These are phyloP conservation scores for Rana temporaria DNA, from an alignment of 2,113 vertebrate species.

Conservation along the genomic window DNA sequence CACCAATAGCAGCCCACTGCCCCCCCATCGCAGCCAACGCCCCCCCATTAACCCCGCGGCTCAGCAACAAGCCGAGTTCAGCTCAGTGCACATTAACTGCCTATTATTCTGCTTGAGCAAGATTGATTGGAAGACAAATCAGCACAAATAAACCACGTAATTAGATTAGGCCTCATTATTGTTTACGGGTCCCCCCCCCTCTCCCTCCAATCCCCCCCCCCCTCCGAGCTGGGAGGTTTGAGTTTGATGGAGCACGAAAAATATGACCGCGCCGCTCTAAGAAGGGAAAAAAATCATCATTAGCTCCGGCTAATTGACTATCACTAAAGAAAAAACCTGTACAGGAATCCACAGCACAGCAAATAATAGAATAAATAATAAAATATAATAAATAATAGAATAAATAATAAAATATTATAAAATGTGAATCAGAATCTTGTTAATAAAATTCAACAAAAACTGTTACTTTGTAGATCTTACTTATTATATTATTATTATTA, in stretches of 20 bases:
- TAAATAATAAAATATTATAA: no score
- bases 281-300: no score
- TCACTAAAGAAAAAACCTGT: no score
- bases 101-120: slow-evolving; percentile 85
- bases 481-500: no score
- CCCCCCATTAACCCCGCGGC: slow-evolving; percentile 71
- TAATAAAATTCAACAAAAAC: no score
- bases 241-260: background rate
- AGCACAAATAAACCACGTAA: slow-evolving; percentile 98
- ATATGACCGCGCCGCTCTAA: background rate
- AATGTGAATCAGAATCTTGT: no score
- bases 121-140: slow-evolving; percentile 98
- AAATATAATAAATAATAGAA: no score
- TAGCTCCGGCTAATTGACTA: no score
- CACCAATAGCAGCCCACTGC: slow-evolving; percentile 13
- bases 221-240: slow-evolving; percentile 12
- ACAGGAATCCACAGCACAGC: no score
- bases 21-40: slow-evolving; percentile 53
- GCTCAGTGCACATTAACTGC: slow-evolving; percentile 78
- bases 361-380: no score
- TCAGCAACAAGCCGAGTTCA: slow-evolving; percentile 80
- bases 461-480: no score
- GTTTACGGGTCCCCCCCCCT: slow-evolving; percentile 5
- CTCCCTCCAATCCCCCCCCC: no score
- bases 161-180: slow-evolving; percentile 87